Evolutionary conservation across 2,888 invertebrate genomes (phyloP), one percentile per base, ranked within the genome.

Genomic region (Epirrhoe tristata): DNA sequence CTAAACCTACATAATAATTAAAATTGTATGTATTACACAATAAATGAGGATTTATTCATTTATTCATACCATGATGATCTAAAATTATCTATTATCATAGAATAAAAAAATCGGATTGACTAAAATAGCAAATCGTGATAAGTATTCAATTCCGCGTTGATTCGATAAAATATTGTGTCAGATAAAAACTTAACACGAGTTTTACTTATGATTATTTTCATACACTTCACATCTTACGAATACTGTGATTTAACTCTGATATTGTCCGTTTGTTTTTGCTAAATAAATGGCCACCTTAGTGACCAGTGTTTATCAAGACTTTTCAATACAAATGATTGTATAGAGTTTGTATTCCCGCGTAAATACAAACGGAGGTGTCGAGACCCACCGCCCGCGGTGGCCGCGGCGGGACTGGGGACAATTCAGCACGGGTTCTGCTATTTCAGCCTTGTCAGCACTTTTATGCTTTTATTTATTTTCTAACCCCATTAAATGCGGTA

Each of bases 301-400:
- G 10, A 3, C 10, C 7, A 36, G 36, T 8, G 3, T 43, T 43
- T 43, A 12, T 12, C 12, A 43, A 12, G 39, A 43, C 12, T 5
- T 4, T 36, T 36, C 36, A 36, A 39, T 39, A 51, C 17, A 43
- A 46, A 53, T 12, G 14, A 6, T 10, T 50, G 36, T 17, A 56
- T 56, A 56, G 24, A 39, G 43, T 34, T 17, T 7, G 56, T 46
- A 67, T 69, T 71, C 64, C 64, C 74, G 74, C 68, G 68, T 34
- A 70, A 73, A 62, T 16, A 16, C n/a, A 34, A 58, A 58, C 43
- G 55, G n/a, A 24, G 70, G 17, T 17, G 48, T 4, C 78, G 79
- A 73, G 76, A 85, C 86, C 89, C 91, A 90, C 89, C 89, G 89
- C 87, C 81, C 88, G 87, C 90, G 91, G 87, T 87, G 88, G 78